A percentile compares a stretch with the other conserved stretches of the same genome.
Evolutionary conservation across 1,140 invertebrate genomes (phyloP).

Genomic region (Drosophila orena): DNA sequence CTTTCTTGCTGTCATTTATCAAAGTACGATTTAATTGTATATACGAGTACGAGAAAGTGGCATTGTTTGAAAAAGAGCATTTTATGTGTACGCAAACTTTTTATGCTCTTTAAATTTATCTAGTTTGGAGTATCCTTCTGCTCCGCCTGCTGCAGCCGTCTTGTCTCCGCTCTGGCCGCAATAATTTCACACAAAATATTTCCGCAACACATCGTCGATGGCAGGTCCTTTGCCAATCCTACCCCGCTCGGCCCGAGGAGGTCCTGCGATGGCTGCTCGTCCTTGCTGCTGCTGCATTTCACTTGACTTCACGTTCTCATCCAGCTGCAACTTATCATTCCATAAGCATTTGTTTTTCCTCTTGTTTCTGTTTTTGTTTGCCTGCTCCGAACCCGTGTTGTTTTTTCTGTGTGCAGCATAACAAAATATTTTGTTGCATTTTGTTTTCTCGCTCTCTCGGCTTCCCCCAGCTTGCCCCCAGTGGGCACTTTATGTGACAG

Average conservation of each 20-base stretch:
- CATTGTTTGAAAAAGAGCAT: too few species aligned
- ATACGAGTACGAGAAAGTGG: too few species aligned
- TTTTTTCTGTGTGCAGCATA: slow-evolving; percentile 60
- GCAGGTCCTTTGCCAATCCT: slow-evolving; percentile 41
- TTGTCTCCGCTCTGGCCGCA: slow-evolving; percentile 34
- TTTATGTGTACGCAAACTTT: not conserved
- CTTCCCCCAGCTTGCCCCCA: slow-evolving; percentile 37
- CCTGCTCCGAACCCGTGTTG: slow-evolving; percentile 13
- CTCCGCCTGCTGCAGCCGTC: slow-evolving; percentile 8
- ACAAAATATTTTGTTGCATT: slow-evolving; percentile 80
- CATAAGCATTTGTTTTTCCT: slow-evolving; percentile 74
- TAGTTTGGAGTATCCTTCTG: slow-evolving; percentile 7
- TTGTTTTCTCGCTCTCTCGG: slow-evolving; percentile 41
- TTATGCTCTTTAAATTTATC: not conserved
- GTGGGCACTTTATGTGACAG: slow-evolving; percentile 72
- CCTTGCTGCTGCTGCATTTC: slow-evolving; percentile 61
- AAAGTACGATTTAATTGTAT: too few species aligned
- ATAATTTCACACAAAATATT: slow-evolving; percentile 79
- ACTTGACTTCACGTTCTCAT: slow-evolving; percentile 73
- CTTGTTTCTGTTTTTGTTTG: slow-evolving; percentile 41
- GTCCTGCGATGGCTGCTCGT: slow-evolving; percentile 16
- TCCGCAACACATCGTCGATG: slow-evolving; percentile 70
- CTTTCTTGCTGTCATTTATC: too few species aligned
- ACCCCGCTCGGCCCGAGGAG: slow-evolving; percentile 7
- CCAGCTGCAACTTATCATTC: slow-evolving; percentile 74